These are phyloP conservation scores for Oligia fasciuncula DNA, from an alignment of 2,888 invertebrate species.

Conservation along the genomic window DNA sequence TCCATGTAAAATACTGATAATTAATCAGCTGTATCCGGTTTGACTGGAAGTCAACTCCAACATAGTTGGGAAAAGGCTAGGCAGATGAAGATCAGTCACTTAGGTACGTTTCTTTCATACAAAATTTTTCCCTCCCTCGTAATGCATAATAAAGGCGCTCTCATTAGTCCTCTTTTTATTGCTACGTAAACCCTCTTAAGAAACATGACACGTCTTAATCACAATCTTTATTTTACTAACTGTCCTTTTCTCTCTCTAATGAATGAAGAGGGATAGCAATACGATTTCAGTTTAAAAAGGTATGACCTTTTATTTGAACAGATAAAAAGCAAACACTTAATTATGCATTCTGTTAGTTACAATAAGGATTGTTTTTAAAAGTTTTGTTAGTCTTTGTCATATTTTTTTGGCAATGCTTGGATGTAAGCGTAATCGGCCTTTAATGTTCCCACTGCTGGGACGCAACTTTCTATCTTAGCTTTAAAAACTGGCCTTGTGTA, in stretches of 20 bases:
- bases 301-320: not conserved
- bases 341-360: not conserved
- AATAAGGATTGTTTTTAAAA: not conserved
- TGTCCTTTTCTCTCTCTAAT: not conserved
- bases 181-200: not conserved
- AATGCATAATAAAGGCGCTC: not conserved
- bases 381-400: no score
- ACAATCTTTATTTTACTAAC: no score
- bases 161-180: not conserved
- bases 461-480: not conserved
- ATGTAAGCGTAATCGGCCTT: no score
- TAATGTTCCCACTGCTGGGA: no score
- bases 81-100: not conserved
- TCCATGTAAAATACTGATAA: no score
- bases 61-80: no score
- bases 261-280: not conserved
- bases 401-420: not conserved
- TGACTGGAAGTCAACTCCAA: no score
- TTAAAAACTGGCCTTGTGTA: not conserved
- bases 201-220: not conserved
- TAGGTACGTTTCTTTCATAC: conserved; percentile 1
- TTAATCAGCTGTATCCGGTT: no score
- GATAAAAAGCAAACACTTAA: not conserved
- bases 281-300: not conserved
- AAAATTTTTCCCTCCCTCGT: not conserved